Base-by-base conservation (phyloP, 2,113 vertebrate species). In the Chamaetylas fuelleborni region DNA sequence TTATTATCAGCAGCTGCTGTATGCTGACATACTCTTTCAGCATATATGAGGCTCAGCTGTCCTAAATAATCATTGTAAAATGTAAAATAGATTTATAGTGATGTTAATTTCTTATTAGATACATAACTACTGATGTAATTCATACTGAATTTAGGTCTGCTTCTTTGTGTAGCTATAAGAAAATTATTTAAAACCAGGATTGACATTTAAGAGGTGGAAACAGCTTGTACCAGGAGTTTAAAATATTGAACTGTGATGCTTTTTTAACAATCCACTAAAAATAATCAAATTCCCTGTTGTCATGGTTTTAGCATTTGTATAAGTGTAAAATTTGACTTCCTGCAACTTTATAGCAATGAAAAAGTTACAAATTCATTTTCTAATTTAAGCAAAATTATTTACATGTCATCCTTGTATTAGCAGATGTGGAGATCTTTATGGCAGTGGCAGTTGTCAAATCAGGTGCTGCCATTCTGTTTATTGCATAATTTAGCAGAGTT, bases 1-100 rank as follows among this genome's bases (percentile, higher is more conserved):
- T 96, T 96, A 93, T 97, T 96, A 95, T 95, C 94, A 94, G 95
- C 97, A 97, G 97, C 97, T 98, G 97, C 90, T 96, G 54, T 74
- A 60, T 60, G 90, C 87, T 96, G 96, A 96, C 93, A 90, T 88
- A 74, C 57, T 84, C 69, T 94, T 91, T 73, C 95, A 95, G 93
- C 88, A 97, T 84, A 56, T 94, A 94, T 95, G 94, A 95, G 76
- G 62, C 96, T 97, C 97, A 98, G 97, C 97, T 98, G 97, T 96
- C 95, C 95, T 94, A 91, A 94, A 95, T 86, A 95, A 95, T 96
- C 86, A 90, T 86, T 84, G 94, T 95, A 96, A 97, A 97, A 95
- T 93, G 78, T 93, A 92, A 91, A 97, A 81, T 96, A 86, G 93
- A 97, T 97, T 97, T 95, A 96, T 91, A 94, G 71, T 76, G 79